Evolutionary conservation across 2,888 invertebrate species (phyloP).

Genomic region (Tetropium fuscum): DNA sequence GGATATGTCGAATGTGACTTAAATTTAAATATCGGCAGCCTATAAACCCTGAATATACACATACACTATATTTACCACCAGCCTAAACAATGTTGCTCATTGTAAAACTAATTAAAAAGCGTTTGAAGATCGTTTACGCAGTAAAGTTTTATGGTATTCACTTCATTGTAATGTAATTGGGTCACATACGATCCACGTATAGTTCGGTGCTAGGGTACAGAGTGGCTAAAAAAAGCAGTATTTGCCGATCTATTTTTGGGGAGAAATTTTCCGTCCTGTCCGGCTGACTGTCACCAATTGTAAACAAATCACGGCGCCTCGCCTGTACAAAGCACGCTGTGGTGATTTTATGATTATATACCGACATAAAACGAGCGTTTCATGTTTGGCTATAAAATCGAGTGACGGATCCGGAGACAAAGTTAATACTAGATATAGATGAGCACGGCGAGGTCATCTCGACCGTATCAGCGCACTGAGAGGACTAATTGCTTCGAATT

Average conservation of each 20-base stretch:
- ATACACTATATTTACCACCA: no score
- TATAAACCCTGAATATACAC: no score
- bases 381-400: background rate
- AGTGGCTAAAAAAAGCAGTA: no score
- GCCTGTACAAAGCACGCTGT: background rate
- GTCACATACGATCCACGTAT: no score
- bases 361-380: slow-evolving; percentile 1
- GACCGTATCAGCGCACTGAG: background rate
- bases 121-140: background rate
- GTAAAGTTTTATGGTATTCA: background rate
- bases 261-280: no score
- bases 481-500: slow-evolving; percentile 20
- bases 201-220: no score
- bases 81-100: no score
- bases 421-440: background rate
- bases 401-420: background rate
- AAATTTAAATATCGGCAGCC: no score
- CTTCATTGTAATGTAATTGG: background rate
- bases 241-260: no score
- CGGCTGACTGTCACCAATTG: background rate
- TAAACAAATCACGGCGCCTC: background rate
- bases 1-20: no score
- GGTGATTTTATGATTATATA: background rate
- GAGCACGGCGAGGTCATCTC: slow-evolving; percentile 12
- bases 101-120: no score